Conservation (phyloP, 2,113 vertebrate genomes). For the Nettapus auritus region DNA sequence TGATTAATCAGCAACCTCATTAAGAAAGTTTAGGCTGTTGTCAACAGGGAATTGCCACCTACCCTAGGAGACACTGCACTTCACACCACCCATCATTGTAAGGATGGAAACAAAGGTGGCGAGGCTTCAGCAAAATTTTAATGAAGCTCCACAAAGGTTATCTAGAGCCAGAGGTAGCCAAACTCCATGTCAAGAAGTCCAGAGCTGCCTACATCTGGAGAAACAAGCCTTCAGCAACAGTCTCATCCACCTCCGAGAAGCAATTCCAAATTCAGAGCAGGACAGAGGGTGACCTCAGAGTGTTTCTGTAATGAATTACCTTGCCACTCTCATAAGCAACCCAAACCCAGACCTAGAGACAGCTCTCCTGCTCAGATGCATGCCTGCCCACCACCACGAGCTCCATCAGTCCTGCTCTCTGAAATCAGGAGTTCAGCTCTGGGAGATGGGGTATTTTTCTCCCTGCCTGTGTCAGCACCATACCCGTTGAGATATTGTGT, state of each 20-base stretch:
- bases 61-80: not conserved
- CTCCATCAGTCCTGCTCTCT: not conserved
- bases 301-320: not conserved
- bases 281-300: not conserved
- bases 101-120: not conserved
- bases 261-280: not conserved
- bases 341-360: not conserved
- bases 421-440: not conserved
- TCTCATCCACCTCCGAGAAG: not conserved
- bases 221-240: not conserved
- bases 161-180: not conserved
- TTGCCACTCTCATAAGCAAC: not conserved
- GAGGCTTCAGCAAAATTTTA: conserved; percentile 5
- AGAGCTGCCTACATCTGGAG: not conserved
- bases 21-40: not conserved
- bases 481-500: not conserved
- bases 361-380: fast-evolving
- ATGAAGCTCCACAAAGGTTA: not conserved
- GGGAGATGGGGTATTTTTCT: not conserved
- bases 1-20: conserved; percentile 28
- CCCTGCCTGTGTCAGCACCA: not conserved
- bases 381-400: not conserved
- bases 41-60: not conserved
- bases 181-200: not conserved
- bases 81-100: not conserved